Percentiles rank a stretch among this genome's conserved stretches.
These are phyloP conservation scores for Drosophila truncata DNA, from an alignment of 1,140 invertebrate species.

Conservation along the genomic window DNA sequence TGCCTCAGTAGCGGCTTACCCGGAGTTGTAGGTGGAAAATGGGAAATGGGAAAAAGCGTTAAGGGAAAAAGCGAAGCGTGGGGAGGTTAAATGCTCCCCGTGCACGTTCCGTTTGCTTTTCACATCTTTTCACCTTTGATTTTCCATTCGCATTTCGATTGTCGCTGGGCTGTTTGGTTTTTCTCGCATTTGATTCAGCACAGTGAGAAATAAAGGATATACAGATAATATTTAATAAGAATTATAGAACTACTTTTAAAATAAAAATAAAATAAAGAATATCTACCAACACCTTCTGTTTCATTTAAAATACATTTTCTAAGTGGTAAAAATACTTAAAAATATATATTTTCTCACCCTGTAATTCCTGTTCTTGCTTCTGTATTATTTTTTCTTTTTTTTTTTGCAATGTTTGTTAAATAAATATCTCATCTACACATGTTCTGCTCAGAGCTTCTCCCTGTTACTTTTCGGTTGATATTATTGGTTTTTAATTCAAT, in stretches of 20 bases:
- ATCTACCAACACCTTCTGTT: too few species aligned
- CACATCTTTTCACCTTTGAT: constrained; percentile 78
- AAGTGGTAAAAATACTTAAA: too few species aligned
- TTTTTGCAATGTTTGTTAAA: constrained; percentile 66
- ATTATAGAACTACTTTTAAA: not conserved
- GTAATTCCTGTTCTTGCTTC: constrained; percentile 7
- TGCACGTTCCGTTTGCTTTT: constrained; percentile 74
- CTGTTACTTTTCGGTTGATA: constrained; percentile 55
- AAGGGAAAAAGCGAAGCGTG: constrained; percentile 8
- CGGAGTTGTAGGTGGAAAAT: constrained; percentile 12
- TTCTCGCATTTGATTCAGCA: constrained; percentile 1
- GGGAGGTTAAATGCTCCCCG: constrained; percentile 46
- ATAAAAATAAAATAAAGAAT: too few species aligned
- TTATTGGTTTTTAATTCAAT: constrained; percentile 79
- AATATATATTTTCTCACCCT: not conserved
- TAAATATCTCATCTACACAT: constrained; percentile 74
- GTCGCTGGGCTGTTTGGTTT: constrained; percentile 31
- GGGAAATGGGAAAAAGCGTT: not conserved
- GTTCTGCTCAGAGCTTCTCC: constrained; percentile 19
- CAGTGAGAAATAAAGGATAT: not conserved
- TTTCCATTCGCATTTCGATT: constrained; percentile 59
- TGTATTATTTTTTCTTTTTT: constrained; percentile 14
- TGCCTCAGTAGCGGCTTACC: constrained; percentile 54
- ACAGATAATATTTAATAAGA: too few species aligned
- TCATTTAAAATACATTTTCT: not conserved